These are phyloP conservation scores for Callimorpha dominula DNA, from an alignment of 2,888 invertebrate genomes.

Conservation along the genomic window DNA sequence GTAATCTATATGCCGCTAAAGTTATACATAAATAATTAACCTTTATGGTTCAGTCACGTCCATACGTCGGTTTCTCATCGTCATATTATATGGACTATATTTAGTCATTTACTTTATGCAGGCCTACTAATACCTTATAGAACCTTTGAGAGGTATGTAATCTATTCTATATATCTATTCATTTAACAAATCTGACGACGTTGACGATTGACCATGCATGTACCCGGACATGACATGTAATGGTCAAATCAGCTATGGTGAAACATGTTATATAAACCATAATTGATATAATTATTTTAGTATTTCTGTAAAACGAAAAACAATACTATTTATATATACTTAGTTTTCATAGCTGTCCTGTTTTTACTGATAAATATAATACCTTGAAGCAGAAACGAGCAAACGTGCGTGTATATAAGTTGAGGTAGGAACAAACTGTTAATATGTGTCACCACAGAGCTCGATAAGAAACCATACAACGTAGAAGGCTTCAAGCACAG, in stretches of 20 bases:
- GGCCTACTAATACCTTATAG: neutral
- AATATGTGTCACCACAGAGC: neutral
- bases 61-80: neutral
- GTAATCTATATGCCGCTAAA: too few species aligned
- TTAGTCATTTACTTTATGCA: neutral
- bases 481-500: conserved; percentile 23
- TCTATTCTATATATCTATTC: neutral
- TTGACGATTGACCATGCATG: neutral
- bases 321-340: neutral
- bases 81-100: neutral
- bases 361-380: neutral
- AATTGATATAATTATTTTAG: neutral
- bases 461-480: conserved; percentile 31
- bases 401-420: neutral
- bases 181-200: too few species aligned
- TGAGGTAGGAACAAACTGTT: neutral
- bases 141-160: neutral
- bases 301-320: neutral
- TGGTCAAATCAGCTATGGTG: neutral
- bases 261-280: too few species aligned
- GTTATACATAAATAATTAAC: too few species aligned
- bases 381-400: neutral
- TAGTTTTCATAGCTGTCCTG: neutral
- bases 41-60: neutral
- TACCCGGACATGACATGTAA: neutral